phyloP scores from a whole-genome alignment of 2,888 invertebrate genomes.

The Sericinus montela region DNA sequence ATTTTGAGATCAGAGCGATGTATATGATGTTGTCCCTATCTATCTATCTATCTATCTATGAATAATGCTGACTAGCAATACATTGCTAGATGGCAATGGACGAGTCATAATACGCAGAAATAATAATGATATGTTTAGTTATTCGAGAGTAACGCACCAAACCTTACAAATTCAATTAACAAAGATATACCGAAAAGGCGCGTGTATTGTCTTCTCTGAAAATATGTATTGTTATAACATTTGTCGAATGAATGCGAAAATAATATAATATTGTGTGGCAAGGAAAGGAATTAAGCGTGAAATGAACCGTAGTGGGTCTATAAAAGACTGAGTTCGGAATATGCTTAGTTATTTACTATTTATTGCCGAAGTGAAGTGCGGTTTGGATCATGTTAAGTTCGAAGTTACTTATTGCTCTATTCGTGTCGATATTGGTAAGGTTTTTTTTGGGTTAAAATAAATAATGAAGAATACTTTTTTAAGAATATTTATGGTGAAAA shows the following conservation, averaged over 20 bases:
- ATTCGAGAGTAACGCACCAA: too few species aligned
- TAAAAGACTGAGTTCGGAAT: constrained; percentile 19
- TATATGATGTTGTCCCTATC: too few species aligned
- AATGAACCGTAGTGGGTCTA: constrained; percentile 21
- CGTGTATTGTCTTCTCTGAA: not conserved
- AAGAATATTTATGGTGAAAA: too few species aligned
- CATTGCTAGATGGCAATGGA: too few species aligned
- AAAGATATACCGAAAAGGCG: too few species aligned
- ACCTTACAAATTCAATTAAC: too few species aligned
- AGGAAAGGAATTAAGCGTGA: constrained; percentile 16
- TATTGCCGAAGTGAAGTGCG: not conserved
- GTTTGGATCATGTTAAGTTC: constrained; percentile 20
- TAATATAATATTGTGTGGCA: constrained; percentile 10
- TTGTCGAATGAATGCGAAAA: constrained; percentile 14
- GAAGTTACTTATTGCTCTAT: constrained; percentile 1
- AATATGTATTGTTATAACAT: not conserved
- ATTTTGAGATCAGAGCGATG: too few species aligned
- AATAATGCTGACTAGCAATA: too few species aligned
- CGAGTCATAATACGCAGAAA: too few species aligned
- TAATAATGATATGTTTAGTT: too few species aligned
- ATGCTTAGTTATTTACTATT: not conserved
- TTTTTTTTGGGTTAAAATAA: not conserved
- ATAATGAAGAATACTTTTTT: not conserved
- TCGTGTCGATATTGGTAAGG: constrained; percentile 14
- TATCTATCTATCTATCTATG: too few species aligned